Evolutionary conservation across 1,140 invertebrate genomes (phyloP), one percentile per base, ranked within the genome.

Genomic region (Drosophila repleta): DNA sequence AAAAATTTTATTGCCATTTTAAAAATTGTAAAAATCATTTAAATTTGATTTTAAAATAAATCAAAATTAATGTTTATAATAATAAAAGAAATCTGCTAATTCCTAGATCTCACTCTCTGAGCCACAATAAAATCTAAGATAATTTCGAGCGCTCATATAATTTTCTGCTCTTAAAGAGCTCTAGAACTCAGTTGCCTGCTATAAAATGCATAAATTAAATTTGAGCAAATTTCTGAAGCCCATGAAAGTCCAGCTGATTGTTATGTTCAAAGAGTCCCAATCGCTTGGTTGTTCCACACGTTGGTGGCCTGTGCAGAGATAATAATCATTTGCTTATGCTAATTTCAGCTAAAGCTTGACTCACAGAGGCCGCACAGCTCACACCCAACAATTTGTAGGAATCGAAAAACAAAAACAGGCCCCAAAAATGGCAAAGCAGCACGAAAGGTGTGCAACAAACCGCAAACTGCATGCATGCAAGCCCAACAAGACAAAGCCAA

Each of bases 251-350:
- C 15, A 17, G 21, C 8, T 18, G 8, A 17, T 55, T 53, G 11
- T 68, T 52, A 18, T 67, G 45, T 39, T 32, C 24, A 52, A n/a
- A 13, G 18, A 7, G 13, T n/a, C 20, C 58, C 46, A 53, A 55
- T 29, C 39, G 66, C 53, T 20, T 21, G 6, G 26, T 10, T 21
- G 20, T 37, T 57, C 8, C 26, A 6, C n/a, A 20, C 15, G 8
- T 18, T 20, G 15, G 39, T 35, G 3, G 37, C 8, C 46, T 26
- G 41, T 15, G 17, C 39, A 6, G 63, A 66, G 76, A 79, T 83
- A 73, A 60, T 45, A 73, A 83, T 83, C 81, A 56, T 52, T 62
- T 52, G 57, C 43, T 63, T 85, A 85, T 85, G 81, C 66, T 72
- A 87, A 85, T 85, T 75, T 60, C 55, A 1, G 32, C n/a, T 20